These are phyloP conservation scores for Numenius phaeopus DNA, from an alignment of 2,797 vertebrate genomes.

Conservation along the genomic window DNA sequence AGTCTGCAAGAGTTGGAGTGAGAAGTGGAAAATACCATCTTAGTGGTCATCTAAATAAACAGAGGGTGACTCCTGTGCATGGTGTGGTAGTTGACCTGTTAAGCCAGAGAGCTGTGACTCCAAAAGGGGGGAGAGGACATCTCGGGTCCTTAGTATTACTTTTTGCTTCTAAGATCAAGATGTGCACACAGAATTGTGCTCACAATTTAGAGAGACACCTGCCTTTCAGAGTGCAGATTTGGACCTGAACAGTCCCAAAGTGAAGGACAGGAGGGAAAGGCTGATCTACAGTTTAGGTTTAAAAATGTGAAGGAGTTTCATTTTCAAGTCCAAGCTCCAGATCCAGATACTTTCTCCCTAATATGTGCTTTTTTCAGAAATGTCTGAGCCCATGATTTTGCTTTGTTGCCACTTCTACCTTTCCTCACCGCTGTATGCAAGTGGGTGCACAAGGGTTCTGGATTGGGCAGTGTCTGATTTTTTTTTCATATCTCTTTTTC, in stretches of 20 bases:
- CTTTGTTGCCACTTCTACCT: not conserved
- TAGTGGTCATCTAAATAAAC: not conserved
- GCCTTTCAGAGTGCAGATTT: not conserved
- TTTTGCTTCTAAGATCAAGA: not conserved
- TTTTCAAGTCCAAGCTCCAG: not conserved
- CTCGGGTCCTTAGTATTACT: not conserved
- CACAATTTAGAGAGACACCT: not conserved
- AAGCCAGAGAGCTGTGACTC: not conserved
- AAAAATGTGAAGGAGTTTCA: not conserved
- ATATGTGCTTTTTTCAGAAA: not conserved
- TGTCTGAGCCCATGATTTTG: not conserved
- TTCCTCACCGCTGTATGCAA: not conserved
- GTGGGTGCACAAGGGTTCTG: not conserved
- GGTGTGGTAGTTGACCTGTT: not conserved
- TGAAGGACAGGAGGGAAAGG: not conserved
- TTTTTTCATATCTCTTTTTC: constrained; percentile 38
- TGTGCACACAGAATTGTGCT: not conserved
- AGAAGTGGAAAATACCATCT: not conserved
- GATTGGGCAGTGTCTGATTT: not conserved
- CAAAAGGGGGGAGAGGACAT: not conserved
- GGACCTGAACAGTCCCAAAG: not conserved
- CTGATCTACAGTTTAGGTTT: not conserved
- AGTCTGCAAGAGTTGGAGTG: not conserved
- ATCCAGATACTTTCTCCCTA: not conserved
- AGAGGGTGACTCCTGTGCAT: not conserved